Base-by-base conservation (phyloP, 2,113 vertebrate species). In the Rhinolophus sinicus region DNA sequence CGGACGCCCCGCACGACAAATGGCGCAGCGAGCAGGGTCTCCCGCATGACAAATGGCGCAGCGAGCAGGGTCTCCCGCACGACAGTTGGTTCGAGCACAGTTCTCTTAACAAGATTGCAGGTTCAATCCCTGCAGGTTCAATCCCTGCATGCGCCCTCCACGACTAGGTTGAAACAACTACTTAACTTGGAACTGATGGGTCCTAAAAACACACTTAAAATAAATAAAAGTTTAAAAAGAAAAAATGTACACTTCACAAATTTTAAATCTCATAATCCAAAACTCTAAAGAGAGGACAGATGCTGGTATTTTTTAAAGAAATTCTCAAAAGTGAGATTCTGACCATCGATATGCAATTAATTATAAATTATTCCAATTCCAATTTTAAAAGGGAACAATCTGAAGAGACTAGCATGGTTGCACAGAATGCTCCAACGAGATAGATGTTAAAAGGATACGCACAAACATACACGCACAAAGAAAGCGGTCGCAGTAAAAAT, bases 231-330 rank as follows among this genome's bases (percentile, higher is more conserved):
- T 52, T 52, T 52, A 52, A 52, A 52, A 52, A 52, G 11, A 52
- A 52, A 95, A 86, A 67, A 76, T 76, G 33, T 40, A 78, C 62
- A 82, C 76, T 76, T 72, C 58, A 80, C 22, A 44, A 80, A 91
- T 87, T 69, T 95, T 75, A 88, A 93, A 88, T 83, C 40, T 89
- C 50, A 64, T 60, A 8, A 81, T 54, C 64, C 28, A 84, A 89
- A 58, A 58, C 26, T 88, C 60, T 93, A 60, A 50, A 78, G 56
- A 87, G 64, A 65, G n/a, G 47, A 69, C 24, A 77, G 38, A 84
- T 70, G 62, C 28, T 93, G 72, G 72, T 33, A 54, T 81, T 87
- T 72, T 76, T 69, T 11, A 87, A 94, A 87, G 58, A 96, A 87
- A 69, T 54, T 44, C 30, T 92, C 44, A 77, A 77, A 92, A 86